phyloP scores from a whole-genome alignment of 1,140 invertebrate species.

The Aradophagus sp. region DNA sequence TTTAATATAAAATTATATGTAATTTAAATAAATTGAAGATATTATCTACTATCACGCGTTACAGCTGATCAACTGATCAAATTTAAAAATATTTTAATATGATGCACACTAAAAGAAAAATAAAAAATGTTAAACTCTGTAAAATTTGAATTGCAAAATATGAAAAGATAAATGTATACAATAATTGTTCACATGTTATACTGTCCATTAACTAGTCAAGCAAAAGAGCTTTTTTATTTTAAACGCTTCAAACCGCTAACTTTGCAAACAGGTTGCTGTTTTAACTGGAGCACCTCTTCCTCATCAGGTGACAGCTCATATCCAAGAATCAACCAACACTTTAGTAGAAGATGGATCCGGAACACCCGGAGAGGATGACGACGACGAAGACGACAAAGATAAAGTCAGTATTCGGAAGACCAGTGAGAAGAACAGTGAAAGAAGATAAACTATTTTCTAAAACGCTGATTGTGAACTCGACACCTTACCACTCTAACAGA shows the following conservation, averaged over 20 bases:
- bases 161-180: too few species aligned
- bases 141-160: too few species aligned
- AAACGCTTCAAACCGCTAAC: constrained; percentile 45
- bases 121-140: too few species aligned
- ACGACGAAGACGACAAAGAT: constrained; percentile 88
- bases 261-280: constrained; percentile 67
- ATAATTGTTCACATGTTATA: too few species aligned
- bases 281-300: constrained; percentile 66
- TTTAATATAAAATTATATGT: too few species aligned
- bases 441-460: too few species aligned
- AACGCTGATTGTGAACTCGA: too few species aligned
- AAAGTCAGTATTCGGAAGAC: constrained; percentile 77
- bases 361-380: constrained; percentile 85
- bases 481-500: too few species aligned
- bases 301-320: constrained; percentile 61
- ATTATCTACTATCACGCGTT: neutral
- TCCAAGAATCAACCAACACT: constrained; percentile 59
- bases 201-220: too few species aligned
- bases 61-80: neutral
- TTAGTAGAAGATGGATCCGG: constrained; percentile 64
- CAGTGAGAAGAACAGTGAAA: too few species aligned
- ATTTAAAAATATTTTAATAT: constrained; percentile 13
- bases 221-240: constrained; percentile 35
- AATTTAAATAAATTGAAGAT: too few species aligned
- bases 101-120: too few species aligned